A percentile compares a stretch with the other conserved stretches of the same genome.
phyloP scores from a whole-genome alignment of 2,797 vertebrate species.

The Spizella passerina region DNA sequence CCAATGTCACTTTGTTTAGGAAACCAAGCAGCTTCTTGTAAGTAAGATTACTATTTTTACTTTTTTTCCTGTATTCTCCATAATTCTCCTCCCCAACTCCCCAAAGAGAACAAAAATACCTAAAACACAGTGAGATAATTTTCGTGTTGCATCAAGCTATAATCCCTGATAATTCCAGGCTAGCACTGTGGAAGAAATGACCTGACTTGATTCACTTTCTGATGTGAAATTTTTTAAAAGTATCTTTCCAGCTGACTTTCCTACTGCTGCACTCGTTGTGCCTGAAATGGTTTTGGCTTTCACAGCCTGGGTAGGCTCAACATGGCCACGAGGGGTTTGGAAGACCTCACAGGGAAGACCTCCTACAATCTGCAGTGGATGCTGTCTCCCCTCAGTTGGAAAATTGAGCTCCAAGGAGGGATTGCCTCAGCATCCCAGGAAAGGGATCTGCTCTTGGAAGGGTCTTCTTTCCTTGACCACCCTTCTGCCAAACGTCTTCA shows the following conservation, averaged over 20 bases:
- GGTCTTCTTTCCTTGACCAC: not conserved
- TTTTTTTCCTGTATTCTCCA: not conserved
- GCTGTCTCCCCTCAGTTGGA: not conserved
- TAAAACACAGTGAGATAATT: not conserved
- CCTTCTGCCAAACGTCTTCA: not conserved
- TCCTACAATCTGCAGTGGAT: constrained; percentile 6
- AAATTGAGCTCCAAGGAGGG: not conserved
- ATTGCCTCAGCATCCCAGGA: not conserved
- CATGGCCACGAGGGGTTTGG: not conserved
- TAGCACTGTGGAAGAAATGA: not conserved
- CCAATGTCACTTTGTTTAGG: not conserved
- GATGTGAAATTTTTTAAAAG: not conserved
- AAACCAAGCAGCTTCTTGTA: not conserved
- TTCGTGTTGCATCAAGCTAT: not conserved
- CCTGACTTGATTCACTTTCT: not conserved
- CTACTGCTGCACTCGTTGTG: not conserved
- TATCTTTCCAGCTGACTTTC: constrained; percentile 37
- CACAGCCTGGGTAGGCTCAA: not conserved
- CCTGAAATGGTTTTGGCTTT: constrained; percentile 18
- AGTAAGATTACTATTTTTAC: not conserved
- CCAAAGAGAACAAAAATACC: not conserved
- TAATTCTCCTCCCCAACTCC: not conserved
- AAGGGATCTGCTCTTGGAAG: not conserved
- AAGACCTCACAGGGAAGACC: constrained; percentile 57
- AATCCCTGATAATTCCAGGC: constrained; percentile 19